These are phyloP conservation scores for Condylostylus longicornis DNA, from an alignment of 1,140 invertebrate genomes.

Conservation along the genomic window DNA sequence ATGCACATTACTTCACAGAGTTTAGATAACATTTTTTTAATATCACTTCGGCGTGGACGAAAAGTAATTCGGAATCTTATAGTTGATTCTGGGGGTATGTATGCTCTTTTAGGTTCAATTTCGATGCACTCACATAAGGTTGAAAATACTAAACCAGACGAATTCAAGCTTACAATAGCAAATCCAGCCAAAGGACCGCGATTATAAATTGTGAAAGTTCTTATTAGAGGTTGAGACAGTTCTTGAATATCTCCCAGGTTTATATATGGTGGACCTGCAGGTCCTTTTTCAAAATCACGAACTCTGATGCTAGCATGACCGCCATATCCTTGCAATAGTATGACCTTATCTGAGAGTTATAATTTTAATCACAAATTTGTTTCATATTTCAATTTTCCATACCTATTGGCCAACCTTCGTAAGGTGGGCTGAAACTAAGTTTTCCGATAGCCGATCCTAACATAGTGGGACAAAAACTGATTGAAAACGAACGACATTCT, in stretches of 20 bases:
- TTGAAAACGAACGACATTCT: slow-evolving; percentile 23
- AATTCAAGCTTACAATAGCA: slow-evolving; percentile 20
- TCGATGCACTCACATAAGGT: slow-evolving; percentile 21
- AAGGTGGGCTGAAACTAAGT: slow-evolving; percentile 19
- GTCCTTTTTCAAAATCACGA: slow-evolving; percentile 21
- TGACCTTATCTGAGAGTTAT: slow-evolving; percentile 7
- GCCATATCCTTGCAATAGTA: slow-evolving; percentile 21
- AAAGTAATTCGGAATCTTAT: slow-evolving; percentile 17
- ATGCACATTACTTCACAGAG: slow-evolving; percentile 19
- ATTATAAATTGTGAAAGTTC: slow-evolving; percentile 23
- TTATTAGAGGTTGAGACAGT: slow-evolving; percentile 15
- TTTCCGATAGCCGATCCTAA: slow-evolving; percentile 23
- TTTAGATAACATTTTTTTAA: slow-evolving; percentile 27
- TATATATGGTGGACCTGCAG: slow-evolving; percentile 22
- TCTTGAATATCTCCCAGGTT: slow-evolving; percentile 24
- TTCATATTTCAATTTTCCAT: too few species aligned
- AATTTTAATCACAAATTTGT: too few species aligned
- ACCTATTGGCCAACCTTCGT: slow-evolving; percentile 13
- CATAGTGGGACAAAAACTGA: slow-evolving; percentile 28
- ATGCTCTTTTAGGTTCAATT: slow-evolving; percentile 17
- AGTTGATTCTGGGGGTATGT: slow-evolving; percentile 16
- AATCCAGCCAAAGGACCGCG: slow-evolving; percentile 26
- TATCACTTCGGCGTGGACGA: slow-evolving; percentile 23
- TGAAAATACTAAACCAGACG: slow-evolving; percentile 20
- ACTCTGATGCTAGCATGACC: slow-evolving; percentile 21